phyloP scores from a whole-genome alignment of 2,797 vertebrate genomes.

The Sarcoramphus papa region DNA sequence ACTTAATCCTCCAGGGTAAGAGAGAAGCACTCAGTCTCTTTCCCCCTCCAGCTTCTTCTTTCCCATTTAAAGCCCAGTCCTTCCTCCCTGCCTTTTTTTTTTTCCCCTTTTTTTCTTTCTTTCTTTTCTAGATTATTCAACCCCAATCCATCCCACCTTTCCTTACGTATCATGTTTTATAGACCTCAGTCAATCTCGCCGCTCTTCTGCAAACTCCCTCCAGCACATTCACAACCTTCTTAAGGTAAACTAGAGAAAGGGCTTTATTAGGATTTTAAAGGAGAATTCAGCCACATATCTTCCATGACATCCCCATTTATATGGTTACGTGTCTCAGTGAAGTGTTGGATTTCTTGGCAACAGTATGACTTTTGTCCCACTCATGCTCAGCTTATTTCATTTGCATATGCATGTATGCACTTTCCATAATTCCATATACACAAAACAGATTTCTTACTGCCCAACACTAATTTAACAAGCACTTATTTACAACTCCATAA shows the following conservation, averaged over 20 bases:
- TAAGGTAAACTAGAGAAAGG: neutral
- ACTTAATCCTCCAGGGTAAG: neutral
- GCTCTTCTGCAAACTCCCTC: neutral
- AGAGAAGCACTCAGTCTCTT: neutral
- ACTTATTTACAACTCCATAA: neutral
- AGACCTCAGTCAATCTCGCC: neutral
- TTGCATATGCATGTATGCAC: neutral
- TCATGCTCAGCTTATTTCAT: neutral
- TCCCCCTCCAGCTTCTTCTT: neutral
- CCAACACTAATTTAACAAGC: neutral
- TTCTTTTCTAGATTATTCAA: neutral
- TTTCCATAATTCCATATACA: neutral
- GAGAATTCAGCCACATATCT: neutral
- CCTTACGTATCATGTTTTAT: neutral
- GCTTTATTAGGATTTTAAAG: neutral
- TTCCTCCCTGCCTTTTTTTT: neutral
- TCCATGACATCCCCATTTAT: neutral
- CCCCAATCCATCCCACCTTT: neutral
- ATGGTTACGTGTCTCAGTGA: neutral
- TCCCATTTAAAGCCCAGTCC: neutral
- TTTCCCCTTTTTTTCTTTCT: fast-evolving
- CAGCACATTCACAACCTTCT: neutral
- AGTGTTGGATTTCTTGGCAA: neutral
- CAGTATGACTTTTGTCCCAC: neutral
- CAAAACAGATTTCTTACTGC: neutral